Evolutionary conservation across 2,797 vertebrate species (phyloP).

Genomic region (Cirrhinus molitorella): DNA sequence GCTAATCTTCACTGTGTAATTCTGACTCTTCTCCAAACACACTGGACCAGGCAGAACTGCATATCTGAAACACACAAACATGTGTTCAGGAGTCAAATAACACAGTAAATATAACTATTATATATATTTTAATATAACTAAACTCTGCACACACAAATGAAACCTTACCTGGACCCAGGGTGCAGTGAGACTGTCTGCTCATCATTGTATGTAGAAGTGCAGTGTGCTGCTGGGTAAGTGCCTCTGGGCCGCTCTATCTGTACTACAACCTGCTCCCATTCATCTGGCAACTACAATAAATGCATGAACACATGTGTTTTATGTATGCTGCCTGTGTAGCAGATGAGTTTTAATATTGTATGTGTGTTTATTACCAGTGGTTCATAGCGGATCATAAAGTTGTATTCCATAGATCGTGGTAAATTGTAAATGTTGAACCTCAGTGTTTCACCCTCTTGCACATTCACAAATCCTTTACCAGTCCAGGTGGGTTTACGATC

Average conservation of each 20-base stretch:
- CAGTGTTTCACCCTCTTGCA: slow-evolving; percentile 89
- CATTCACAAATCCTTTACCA: slow-evolving; percentile 90
- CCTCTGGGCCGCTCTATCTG: slow-evolving; percentile 77
- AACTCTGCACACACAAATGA: not conserved
- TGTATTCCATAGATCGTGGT: slow-evolving; percentile 95
- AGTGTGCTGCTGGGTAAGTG: slow-evolving; percentile 27
- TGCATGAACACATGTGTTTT: slow-evolving; percentile 24
- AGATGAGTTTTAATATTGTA: not conserved
- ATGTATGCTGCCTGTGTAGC: not conserved
- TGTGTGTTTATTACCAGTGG: slow-evolving; percentile 84
- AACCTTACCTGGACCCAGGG: slow-evolving; percentile 87
- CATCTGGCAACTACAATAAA: slow-evolving; percentile 85
- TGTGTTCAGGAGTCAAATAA: slow-evolving; percentile 3
- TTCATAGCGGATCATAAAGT: slow-evolving; percentile 93
- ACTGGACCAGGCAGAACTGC: slow-evolving; percentile 84
- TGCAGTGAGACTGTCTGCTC: slow-evolving; percentile 87
- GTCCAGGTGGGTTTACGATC: slow-evolving; percentile 93
- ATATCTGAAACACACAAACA: slow-evolving; percentile 76
- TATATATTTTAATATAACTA: too few relatives aligned
- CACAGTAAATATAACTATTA: not conserved
- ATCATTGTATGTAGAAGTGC: slow-evolving; percentile 69
- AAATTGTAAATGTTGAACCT: slow-evolving; percentile 90
- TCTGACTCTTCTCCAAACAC: slow-evolving; percentile 92
- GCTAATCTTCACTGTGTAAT: slow-evolving; percentile 88
- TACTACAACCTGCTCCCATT: slow-evolving; percentile 91